These are phyloP conservation scores for Drosophila albomicans DNA, from an alignment of 1,140 invertebrate species.

Conservation along the genomic window DNA sequence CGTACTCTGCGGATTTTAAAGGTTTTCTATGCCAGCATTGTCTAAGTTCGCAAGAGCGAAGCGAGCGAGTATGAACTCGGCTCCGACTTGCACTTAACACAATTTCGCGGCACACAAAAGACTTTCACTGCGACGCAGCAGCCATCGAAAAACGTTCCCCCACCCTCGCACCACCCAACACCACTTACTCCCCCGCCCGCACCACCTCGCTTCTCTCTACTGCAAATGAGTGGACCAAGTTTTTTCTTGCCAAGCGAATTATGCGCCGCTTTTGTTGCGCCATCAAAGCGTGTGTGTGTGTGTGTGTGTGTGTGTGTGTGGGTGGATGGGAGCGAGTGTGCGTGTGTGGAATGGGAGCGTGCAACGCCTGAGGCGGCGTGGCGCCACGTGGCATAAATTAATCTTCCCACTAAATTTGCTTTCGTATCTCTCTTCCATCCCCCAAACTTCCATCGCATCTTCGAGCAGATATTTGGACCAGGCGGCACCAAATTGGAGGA, in stretches of 20 bases:
- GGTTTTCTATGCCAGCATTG: constrained; percentile 74
- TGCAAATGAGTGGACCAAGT: constrained; percentile 17
- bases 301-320: constrained; percentile 42
- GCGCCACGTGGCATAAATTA: constrained; percentile 80
- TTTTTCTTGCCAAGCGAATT: constrained; percentile 49
- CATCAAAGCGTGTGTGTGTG: constrained; percentile 64
- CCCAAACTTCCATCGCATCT: constrained; percentile 13
- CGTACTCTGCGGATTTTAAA: constrained; percentile 50
- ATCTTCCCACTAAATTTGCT: constrained; percentile 74
- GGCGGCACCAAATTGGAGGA: constrained; percentile 80
- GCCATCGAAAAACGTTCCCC: constrained; percentile 16
- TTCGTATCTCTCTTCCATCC: constrained; percentile 37
- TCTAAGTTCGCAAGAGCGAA: constrained; percentile 40
- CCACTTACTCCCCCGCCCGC: not conserved
- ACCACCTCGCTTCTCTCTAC: constrained; percentile 1
- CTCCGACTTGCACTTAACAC: constrained; percentile 81
- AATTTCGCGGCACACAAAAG: constrained; percentile 79
- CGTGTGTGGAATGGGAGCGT: constrained; percentile 47
- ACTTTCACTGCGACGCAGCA: constrained; percentile 72
- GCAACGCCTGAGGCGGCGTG: constrained; percentile 64
- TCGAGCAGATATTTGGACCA: constrained; percentile 79
- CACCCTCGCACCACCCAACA: constrained; percentile 5
- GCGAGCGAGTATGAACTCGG: constrained; percentile 35
- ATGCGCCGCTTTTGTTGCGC: constrained; percentile 61
- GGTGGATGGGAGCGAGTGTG: not conserved